Conservation (phyloP, 2,797 vertebrate genomes). For the Intellagama lesueurii region DNA sequence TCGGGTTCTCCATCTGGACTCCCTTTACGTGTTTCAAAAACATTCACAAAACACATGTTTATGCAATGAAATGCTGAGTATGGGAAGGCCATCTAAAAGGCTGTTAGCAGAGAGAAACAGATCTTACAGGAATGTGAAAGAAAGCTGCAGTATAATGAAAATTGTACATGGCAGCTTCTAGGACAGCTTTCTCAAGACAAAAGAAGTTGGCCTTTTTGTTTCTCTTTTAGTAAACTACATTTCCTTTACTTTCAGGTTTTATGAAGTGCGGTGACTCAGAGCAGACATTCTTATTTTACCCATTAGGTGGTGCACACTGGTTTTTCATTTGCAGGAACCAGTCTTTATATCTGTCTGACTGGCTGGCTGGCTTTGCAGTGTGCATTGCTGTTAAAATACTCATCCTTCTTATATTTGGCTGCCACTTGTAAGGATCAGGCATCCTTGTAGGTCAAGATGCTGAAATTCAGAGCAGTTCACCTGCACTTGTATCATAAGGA, state of each 20-base stretch:
- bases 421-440: neutral
- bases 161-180: neutral
- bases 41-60: neutral
- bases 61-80: constrained; percentile 1
- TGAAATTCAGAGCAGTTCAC: too few species aligned
- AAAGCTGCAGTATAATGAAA: neutral
- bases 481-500: neutral
- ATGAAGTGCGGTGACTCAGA: neutral
- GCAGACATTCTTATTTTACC: neutral
- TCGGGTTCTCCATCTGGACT: constrained; percentile 27
- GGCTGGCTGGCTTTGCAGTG: neutral
- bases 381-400: neutral
- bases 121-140: neutral
- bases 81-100: constrained; percentile 6
- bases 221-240: neutral
- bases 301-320: neutral
- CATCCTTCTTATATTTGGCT: neutral
- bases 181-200: neutral
- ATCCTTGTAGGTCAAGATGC: neutral
- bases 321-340: neutral
- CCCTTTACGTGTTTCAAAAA: neutral
- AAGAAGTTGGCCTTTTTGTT: neutral
- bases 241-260: neutral
- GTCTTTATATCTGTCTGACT: neutral
- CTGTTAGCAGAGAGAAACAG: neutral